Base-by-base conservation (phyloP, 2,888 invertebrate species). In the Xanthostigma xanthostigma region DNA sequence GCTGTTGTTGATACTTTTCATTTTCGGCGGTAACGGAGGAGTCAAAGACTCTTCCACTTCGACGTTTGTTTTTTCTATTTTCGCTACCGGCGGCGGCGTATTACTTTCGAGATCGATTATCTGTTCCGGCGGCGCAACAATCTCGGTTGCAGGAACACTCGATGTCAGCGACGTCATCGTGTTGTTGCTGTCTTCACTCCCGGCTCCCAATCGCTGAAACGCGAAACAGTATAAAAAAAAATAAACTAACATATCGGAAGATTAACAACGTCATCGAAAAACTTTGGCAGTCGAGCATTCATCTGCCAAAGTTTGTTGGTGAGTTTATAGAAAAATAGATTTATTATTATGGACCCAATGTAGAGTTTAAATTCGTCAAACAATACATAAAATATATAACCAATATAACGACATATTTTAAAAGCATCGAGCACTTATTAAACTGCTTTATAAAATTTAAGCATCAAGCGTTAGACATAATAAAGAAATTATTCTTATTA, bases 111-210 rank as follows among this genome's bases (percentile, higher is more conserved):
- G 43, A 45, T 46, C 46, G 38, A 27, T 44, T 36, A 36, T 9
- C 17, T 12, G 42, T 46, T 49, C 44, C 35, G 46, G 50, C 44
- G 49, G 34, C 13, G 41, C 33, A 43, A 46, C 38, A 39, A 48
- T 47, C 42, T 48, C 13, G 36, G 48, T 42, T 33, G 6, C 46
- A 8, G 59, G 55, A 13, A 27, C 27, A 27, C 42, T 43, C 10
- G 61, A 55, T 12, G 61, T 56, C 41, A 59, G 44, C 14, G 64
- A 64, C 38, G 58, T 58, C 36, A 61, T 60, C 13, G 64, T 63
- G 56, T 70, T 71, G 17, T 27, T 27, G 1, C 76, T 77, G 55
- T 78, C 78, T 57, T 78, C 78, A 56, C 73, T 75, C 27, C 63
- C 65, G 34, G 70, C 76, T 46, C 75, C 75, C 52, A 78, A 60